Percentiles rank a stretch among this genome's conserved stretches.
These are phyloP conservation scores for Nyctibius bracteatus DNA, from an alignment of 2,113 vertebrate species.

Conservation along the genomic window DNA sequence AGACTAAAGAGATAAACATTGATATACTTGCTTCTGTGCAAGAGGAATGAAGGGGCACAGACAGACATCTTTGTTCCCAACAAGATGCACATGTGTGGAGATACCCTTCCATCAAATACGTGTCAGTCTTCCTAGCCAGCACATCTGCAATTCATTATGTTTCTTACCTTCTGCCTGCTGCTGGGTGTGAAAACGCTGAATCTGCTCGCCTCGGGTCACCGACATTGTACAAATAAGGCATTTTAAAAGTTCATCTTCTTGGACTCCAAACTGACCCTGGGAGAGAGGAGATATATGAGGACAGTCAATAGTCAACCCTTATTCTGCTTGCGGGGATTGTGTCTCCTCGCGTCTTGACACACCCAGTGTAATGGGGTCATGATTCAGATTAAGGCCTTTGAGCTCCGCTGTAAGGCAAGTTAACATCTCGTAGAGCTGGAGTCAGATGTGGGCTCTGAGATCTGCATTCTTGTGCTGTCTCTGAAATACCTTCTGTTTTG, in stretches of 20 bases:
- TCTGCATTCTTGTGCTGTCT: fast-evolving
- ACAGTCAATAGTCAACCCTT: background rate
- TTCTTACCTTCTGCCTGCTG: conserved; percentile 78
- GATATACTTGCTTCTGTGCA: background rate
- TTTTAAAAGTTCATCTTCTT: conserved; percentile 73
- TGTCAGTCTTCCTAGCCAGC: background rate
- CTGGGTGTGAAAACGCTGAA: conserved; percentile 74
- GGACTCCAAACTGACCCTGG: conserved; percentile 79
- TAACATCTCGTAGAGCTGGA: background rate
- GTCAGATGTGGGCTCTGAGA: background rate
- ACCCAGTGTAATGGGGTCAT: background rate
- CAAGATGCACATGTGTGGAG: background rate
- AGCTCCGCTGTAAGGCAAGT: background rate
- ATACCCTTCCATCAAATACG: background rate
- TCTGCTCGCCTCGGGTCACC: conserved; percentile 73
- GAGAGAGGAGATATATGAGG: background rate
- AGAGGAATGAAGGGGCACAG: background rate
- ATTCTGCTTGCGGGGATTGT: background rate
- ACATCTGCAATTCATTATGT: background rate
- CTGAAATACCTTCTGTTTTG: background rate
- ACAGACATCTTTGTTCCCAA: background rate
- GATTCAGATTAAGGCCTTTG: background rate
- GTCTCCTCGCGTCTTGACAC: background rate
- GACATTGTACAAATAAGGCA: conserved; percentile 72
- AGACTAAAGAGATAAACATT: background rate